Base-by-base conservation (phyloP, 2,113 vertebrate species). In the Thalassarche chlororhynchos region DNA sequence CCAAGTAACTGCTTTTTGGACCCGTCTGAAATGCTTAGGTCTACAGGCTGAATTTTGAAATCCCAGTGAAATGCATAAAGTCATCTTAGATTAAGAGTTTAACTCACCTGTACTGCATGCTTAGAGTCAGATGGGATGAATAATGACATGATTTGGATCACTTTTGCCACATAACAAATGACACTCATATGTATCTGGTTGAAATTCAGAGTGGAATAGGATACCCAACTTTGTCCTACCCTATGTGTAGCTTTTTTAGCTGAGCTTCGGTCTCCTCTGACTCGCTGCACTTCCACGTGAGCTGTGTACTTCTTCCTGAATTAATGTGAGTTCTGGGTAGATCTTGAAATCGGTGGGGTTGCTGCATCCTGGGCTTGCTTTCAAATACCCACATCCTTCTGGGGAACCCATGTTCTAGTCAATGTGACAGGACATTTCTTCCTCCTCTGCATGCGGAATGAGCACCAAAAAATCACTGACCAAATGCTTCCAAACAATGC, bases 41-140 rank as follows among this genome's bases (percentile, higher is more conserved):
- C n/a, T 93, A 8, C 38, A 71, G 74, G 52, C 61, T 91, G 61
- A 72, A 38, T 75, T 86, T 44, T 76, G 77, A 94, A 95, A 75
- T 94, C 89, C 71, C 70, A 57, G 38, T 57, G 89, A 91, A 80
- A 88, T 42, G 62, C 46, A 57, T 51, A 2, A 84, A 94, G 76
- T 91, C 80, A 87, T 51, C 14, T 87, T 71, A 55, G 80, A 91
- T 95, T 61, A 92, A 80, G 76, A 89, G 38, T 83, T 90, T 21
- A 89, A 62, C 19, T 92, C 64, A 68, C 80, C 84, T 92, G 47
- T 46, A 19, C 42, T 68, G 46, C 0, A 6, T 60, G 32, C 4
- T 29, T 72, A 11, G 46, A 54, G 49, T 66, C 72, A 28, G 58
- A 49, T 34, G 64, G 72, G 72, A 65, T 78, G 80, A 74, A 49